Base-by-base conservation (phyloP, 1,140 invertebrate genomes). In the Drosophila sucinea region DNA sequence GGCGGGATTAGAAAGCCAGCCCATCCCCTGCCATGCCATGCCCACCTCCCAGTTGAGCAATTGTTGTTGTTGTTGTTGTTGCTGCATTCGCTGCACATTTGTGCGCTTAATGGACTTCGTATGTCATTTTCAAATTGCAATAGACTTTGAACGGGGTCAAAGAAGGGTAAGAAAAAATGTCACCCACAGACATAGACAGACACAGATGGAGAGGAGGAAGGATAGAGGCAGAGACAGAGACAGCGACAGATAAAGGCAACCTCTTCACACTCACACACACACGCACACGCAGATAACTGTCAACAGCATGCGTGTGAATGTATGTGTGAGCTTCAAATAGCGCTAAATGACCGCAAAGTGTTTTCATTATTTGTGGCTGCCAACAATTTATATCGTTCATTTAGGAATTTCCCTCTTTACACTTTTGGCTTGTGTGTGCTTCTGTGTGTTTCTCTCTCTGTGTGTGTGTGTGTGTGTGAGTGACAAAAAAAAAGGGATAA, bases 91-190 rank as follows among this genome's bases (percentile, higher is more conserved):
- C 64, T 82, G 79, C 67, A 79, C 77, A 79, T 79, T 81, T 83
- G 81, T 75, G 82, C 70, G 73, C 84, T 89, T 87, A 87, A 87
- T 87, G 84, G 84, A 87, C 84, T 87, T 87, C 84, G 84, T 87
- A 87, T 87, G 84, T 87, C 84, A 87, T 87, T 87, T 87, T 87
- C 84, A 89, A 87, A 87, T 87, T 87, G 84, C 84, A 87, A 89
- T 87, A 83, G 84, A 87, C 84, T 89, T 83, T 77, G 67, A 76
- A 72, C 70, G 64, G 65, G 73, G 63, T 30, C 72, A 41, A 64
- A 64, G 25, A 58, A 63, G 73, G 70, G 68, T 69, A 71, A 77
- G 74, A 80, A 87, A 86, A 77, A 86, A 86, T 79, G 82, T 87
- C 83, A 84, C 77, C 70, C 67, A 76, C 83, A 87, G 84, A 67